A percentile compares a stretch with the other conserved stretches of the same genome.
These are phyloP conservation scores for Lutjanus erythropterus DNA, from an alignment of 2,113 vertebrate genomes.

Conservation along the genomic window DNA sequence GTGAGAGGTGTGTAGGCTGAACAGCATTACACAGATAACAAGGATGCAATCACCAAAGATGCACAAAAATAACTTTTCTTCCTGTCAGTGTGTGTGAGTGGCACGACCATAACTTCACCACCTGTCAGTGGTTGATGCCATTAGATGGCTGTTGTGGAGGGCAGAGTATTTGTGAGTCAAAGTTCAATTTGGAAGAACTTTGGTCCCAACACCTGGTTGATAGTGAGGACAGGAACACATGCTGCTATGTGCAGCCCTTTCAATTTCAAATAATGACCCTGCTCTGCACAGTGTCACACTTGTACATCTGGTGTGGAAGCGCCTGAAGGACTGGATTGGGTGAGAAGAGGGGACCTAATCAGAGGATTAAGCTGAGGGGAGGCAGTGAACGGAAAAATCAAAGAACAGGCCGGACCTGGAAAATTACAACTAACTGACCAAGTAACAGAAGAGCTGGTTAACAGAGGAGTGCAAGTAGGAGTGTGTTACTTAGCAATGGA, in stretches of 20 bases:
- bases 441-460: neutral
- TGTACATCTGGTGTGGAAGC: neutral
- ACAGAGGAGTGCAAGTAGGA: neutral
- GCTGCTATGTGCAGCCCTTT: neutral
- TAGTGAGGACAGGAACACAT: neutral
- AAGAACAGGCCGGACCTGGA: neutral
- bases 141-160: neutral
- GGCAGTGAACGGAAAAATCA: neutral
- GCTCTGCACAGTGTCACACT: neutral
- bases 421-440: neutral
- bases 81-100: neutral
- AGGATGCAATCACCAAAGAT: neutral
- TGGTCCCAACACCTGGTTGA: neutral
- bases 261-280: constrained; percentile 2
- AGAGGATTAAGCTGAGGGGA: neutral
- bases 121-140: neutral
- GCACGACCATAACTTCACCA: neutral
- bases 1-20: neutral
- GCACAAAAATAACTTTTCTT: neutral
- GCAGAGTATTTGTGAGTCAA: neutral
- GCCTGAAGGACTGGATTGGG: neutral
- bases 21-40: neutral
- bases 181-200: neutral
- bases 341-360: neutral
- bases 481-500: neutral